Evolutionary conservation across 2,113 vertebrate species (phyloP).

Genomic region (Poeciliopsis turrubarensis): DNA sequence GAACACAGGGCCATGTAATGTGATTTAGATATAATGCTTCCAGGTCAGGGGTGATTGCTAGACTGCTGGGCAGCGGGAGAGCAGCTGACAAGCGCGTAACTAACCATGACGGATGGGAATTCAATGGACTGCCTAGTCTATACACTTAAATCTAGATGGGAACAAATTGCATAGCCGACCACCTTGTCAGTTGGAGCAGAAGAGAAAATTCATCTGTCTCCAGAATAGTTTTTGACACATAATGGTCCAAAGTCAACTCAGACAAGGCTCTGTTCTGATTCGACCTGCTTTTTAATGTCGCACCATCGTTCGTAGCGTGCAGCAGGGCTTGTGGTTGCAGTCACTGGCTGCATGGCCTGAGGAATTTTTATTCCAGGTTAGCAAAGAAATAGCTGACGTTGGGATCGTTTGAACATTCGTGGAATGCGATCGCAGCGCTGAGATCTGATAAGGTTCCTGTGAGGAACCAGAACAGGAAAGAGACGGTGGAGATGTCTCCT

Average conservation of each 20-base stretch:
- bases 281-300: neutral
- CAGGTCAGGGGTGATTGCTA: slow-evolving; percentile 81
- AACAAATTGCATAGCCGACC: slow-evolving; percentile 65
- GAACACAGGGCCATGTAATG: slow-evolving; percentile 79
- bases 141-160: slow-evolving; percentile 58
- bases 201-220: slow-evolving; percentile 44
- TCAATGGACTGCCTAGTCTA: slow-evolving; percentile 78
- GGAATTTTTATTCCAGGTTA: neutral
- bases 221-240: slow-evolving; percentile 44
- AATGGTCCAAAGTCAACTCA: slow-evolving; percentile 46
- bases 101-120: slow-evolving; percentile 83
- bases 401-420: no score
- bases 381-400: no score
- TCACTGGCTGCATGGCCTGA: neutral
- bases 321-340: neutral
- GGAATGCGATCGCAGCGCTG: no score
- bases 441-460: no score
- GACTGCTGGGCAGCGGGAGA: slow-evolving; percentile 76
- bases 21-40: slow-evolving; percentile 83
- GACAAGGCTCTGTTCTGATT: slow-evolving; percentile 33
- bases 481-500: no score
- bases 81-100: slow-evolving; percentile 82
- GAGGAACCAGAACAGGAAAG: no score
- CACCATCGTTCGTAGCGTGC: neutral
- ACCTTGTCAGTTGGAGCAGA: slow-evolving; percentile 49